Conservation (phyloP, 2,888 invertebrate genomes). For the Piscicola geometra region DNA sequence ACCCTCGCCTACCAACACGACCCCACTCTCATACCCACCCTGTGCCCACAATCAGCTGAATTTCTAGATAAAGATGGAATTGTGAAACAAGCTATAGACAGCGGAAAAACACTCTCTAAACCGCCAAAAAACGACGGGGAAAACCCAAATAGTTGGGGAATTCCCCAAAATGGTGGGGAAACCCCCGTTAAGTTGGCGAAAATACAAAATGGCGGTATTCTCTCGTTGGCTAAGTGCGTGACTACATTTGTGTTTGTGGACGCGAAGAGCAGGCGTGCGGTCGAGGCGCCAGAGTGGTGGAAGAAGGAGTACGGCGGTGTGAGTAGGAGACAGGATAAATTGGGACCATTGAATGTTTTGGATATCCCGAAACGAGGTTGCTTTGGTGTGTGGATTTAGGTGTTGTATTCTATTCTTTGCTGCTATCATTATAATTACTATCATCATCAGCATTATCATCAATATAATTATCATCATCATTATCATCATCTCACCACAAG, state of each 20-base stretch:
- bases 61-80: too few species aligned
- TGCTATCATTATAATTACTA: not conserved
- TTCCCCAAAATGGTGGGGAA: not conserved
- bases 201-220: too few species aligned
- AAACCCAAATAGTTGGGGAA: too few species aligned
- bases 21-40: not conserved
- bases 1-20: not conserved
- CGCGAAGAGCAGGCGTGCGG: slow-evolving; percentile 47
- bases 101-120: not conserved
- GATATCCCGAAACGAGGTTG: slow-evolving; percentile 42
- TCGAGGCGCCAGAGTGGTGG: slow-evolving; percentile 50
- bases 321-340: slow-evolving; percentile 40
- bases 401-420: not conserved
- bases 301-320: slow-evolving; percentile 45
- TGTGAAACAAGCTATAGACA: not conserved
- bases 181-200: not conserved
- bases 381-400: not conserved
- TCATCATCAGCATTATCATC: too few species aligned
- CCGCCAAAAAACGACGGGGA: not conserved
- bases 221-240: not conserved
- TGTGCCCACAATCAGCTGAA: too few species aligned
- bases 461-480: too few species aligned
- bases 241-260: slow-evolving; percentile 46
- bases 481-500: too few species aligned
- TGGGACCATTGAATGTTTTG: slow-evolving; percentile 44